These are phyloP conservation scores for Aphidius colemani DNA, from an alignment of 2,888 invertebrate genomes.

Conservation along the genomic window DNA sequence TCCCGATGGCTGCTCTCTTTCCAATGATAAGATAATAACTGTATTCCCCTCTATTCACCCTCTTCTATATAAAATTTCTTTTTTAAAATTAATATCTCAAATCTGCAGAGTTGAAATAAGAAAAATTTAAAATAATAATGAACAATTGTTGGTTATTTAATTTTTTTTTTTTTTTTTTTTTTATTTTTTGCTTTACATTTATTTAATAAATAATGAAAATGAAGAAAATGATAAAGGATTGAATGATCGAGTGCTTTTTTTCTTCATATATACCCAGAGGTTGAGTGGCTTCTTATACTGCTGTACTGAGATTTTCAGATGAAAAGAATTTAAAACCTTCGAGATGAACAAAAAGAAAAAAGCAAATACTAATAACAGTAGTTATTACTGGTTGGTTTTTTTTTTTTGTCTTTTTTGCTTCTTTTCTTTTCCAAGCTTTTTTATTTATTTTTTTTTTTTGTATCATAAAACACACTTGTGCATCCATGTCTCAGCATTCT, in stretches of 20 bases:
- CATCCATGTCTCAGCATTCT: constrained; percentile 2
- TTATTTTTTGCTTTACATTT: neutral
- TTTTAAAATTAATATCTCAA: constrained; percentile 27
- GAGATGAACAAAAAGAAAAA: neutral
- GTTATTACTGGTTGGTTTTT: no score
- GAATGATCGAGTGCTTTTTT: constrained; percentile 34
- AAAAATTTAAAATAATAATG: constrained; percentile 22
- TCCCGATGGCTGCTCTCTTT: constrained; percentile 35
- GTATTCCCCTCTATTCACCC: constrained; percentile 5
- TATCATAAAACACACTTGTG: neutral
- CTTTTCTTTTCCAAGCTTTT: neutral
- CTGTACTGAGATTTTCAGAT: neutral
- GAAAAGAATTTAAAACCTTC: neutral
- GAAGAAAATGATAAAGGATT: constrained; percentile 16
- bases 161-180: constrained; percentile 8
- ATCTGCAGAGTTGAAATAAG: constrained; percentile 11
- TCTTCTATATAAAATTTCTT: constrained; percentile 8
- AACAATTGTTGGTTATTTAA: constrained; percentile 21
- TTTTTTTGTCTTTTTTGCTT: no score
- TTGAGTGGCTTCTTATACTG: constrained; percentile 22
- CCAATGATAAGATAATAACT: constrained; percentile 20
- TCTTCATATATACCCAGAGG: constrained; percentile 24
- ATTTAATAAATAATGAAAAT: constrained; percentile 11
- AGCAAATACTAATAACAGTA: no score
- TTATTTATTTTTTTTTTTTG: neutral